Base-by-base conservation (phyloP, 2,888 invertebrate species). In the Zaprionus obscuricornis region DNA sequence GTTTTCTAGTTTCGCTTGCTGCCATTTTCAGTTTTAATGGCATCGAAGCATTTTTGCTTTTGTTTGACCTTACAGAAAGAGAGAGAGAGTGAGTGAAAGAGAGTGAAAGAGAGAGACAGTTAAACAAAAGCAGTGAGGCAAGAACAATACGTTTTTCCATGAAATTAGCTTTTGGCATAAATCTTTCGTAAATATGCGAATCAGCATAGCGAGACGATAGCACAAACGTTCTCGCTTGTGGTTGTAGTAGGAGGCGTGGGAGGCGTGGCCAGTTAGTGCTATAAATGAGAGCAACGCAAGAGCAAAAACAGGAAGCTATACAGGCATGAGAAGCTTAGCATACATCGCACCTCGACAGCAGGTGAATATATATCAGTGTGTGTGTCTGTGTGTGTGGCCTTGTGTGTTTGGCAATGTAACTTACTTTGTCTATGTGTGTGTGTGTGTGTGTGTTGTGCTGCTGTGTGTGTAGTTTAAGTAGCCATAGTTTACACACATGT, bases 131-230 rank as follows among this genome's bases (percentile, higher is more conserved):
- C 31, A 43, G 16, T 40, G 42, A 37, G 47, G 39, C 42, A 47
- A 65, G 62, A 62, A 84, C 85, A 86, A 81, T 84, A 86, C 56
- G 83, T 70, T 82, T 84, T 85, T 82, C 83, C 85, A 82, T 86
- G 70, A 85, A 86, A 82, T 82, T 82, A 86, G 82, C 86, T 86
- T 81, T 67, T 57, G 83, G 74, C 85, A 82, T 82, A 82, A 82
- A 82, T 82, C 82, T 86, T 74, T 74, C 55, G 75, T 74, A 75
- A 76, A 83, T 79, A 83, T 73, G 58, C 66, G 46, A 64, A 56
- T 40, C 39, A 55, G 26, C 8, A 18, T 22, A n/a, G 36, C n/a
- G 13, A 37, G 22, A n/a, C n/a, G n/a, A n/a, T n/a, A n/a, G n/a
- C n/a, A n/a, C n/a, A n/a, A n/a, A n/a, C n/a, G n/a, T n/a, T n/a